These are phyloP conservation scores for Gymnocheta viridis DNA, from an alignment of 2,888 invertebrate species.

Conservation along the genomic window DNA sequence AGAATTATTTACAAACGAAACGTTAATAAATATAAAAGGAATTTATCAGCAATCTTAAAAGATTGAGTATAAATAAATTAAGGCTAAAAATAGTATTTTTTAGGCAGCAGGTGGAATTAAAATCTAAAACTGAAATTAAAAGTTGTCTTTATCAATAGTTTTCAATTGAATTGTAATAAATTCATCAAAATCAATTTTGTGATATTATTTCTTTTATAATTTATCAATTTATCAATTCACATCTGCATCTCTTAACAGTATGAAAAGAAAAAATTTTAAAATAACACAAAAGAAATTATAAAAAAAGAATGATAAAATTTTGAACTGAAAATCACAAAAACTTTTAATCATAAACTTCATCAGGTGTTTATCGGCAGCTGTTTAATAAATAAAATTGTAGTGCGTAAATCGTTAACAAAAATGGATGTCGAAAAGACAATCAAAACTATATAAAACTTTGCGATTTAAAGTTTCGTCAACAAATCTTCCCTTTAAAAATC, in stretches of 20 bases:
- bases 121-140: no score
- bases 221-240: neutral
- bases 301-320: neutral
- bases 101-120: no score
- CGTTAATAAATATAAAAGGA: no score
- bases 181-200: no score
- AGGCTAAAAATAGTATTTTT: no score
- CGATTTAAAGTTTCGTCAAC: neutral
- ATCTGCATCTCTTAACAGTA: neutral
- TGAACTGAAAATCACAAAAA: neutral
- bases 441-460: neutral
- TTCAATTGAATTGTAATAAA: no score
- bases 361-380: conserved; percentile 72
- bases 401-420: neutral
- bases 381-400: conserved; percentile 50
- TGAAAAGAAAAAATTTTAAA: neutral
- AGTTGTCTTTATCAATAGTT: no score
- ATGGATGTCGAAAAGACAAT: conserved; percentile 9
- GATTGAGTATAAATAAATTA: no score
- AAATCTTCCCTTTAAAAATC: conserved; percentile 53
- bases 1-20: no score
- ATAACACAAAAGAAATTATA: neutral
- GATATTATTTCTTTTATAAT: no score
- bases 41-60: no score
- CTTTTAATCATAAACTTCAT: conserved; percentile 38